Evolutionary conservation across 2,797 vertebrate species (phyloP).

Genomic region (Psittacula echo): DNA sequence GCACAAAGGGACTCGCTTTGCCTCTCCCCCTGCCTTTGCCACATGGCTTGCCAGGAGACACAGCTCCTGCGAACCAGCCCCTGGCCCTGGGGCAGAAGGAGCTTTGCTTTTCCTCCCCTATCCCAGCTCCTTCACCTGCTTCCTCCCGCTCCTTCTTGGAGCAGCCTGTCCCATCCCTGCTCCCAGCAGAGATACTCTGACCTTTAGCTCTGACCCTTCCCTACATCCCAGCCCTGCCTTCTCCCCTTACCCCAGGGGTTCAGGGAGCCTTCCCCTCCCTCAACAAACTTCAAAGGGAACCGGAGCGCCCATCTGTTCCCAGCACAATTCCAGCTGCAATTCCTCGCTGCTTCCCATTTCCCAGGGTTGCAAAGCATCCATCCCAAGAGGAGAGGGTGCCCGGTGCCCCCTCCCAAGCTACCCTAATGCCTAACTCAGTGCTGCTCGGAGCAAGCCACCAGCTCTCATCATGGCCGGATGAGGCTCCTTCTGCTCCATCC

Average conservation of each 20-base stretch:
- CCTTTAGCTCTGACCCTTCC: neutral
- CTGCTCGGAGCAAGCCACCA: neutral
- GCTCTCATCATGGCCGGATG: neutral
- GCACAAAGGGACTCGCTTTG: neutral
- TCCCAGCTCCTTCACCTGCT: neutral
- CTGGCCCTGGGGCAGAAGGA: neutral
- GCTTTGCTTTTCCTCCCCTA: neutral
- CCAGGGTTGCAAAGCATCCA: neutral
- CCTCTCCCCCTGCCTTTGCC: neutral
- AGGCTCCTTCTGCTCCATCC: neutral
- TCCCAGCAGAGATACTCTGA: neutral
- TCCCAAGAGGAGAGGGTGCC: neutral
- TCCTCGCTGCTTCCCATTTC: neutral
- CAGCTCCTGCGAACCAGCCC: neutral
- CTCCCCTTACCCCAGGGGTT: neutral
- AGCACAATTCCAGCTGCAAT: neutral
- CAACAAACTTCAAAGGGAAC: neutral
- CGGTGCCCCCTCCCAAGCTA: neutral
- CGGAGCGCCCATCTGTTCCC: neutral
- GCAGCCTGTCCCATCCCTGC: neutral
- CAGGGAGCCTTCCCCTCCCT: neutral
- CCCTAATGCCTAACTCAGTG: neutral
- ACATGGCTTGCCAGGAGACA: accelerated
- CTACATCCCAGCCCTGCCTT: neutral
- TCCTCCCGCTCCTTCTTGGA: neutral